Evolutionary conservation across 2,797 vertebrate species (phyloP).

Genomic region (Selene dorsalis): DNA sequence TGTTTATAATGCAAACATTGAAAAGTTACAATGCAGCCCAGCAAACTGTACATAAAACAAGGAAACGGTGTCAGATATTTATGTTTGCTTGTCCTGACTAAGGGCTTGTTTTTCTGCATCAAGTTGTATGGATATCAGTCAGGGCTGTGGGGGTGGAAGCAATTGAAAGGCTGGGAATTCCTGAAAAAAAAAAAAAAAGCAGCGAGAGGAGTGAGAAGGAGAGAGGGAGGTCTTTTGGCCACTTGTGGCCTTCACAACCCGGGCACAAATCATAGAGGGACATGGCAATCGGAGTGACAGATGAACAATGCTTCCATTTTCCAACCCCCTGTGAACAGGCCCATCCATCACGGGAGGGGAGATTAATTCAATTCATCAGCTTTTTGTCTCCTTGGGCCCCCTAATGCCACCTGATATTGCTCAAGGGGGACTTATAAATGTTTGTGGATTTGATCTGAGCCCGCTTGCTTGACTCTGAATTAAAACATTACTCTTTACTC

Average conservation of each 20-base stretch:
- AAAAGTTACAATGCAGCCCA: background rate
- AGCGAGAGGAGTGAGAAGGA: constrained; percentile 45
- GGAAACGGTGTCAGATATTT: constrained; percentile 37
- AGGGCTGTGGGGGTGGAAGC: constrained; percentile 55
- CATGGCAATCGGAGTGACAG: constrained; percentile 86
- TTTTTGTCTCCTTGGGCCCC: constrained; percentile 85
- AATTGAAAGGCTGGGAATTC: constrained; percentile 65
- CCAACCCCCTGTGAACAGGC: constrained; percentile 82
- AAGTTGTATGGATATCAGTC: constrained; percentile 61
- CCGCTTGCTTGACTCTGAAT: constrained; percentile 76
- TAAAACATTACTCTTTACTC: constrained; percentile 82
- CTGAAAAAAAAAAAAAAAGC: constrained; percentile 28
- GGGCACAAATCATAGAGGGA: constrained; percentile 84
- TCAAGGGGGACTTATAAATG: constrained; percentile 82
- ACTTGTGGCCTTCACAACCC: constrained; percentile 85
- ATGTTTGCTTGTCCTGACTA: constrained; percentile 29
- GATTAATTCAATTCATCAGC: constrained; percentile 88
- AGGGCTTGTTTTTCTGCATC: constrained; percentile 60
- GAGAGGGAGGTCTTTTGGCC: constrained; percentile 79
- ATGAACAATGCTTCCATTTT: constrained; percentile 86
- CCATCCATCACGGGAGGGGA: constrained; percentile 84
- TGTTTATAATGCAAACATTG: constrained; percentile 11
- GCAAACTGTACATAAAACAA: constrained; percentile 25
- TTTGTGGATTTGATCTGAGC: constrained; percentile 81
- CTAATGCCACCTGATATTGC: constrained; percentile 86